A percentile compares a stretch with the other conserved stretches of the same genome.
These are phyloP conservation scores for Falco cherrug DNA, from an alignment of 2,797 vertebrate species.

Conservation along the genomic window DNA sequence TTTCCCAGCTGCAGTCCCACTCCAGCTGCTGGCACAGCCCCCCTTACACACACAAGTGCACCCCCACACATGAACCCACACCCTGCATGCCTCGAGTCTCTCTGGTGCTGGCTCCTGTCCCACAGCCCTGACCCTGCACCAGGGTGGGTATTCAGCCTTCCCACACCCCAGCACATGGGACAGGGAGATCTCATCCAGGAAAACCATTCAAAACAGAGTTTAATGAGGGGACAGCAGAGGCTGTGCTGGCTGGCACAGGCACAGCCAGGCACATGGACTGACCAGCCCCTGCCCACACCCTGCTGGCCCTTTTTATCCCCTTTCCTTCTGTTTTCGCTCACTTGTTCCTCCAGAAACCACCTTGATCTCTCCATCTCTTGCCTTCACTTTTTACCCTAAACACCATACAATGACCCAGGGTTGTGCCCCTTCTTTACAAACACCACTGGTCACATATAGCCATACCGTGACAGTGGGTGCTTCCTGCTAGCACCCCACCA, in stretches of 20 bases:
- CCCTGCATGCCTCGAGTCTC: fast-evolving
- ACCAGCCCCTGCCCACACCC: neutral
- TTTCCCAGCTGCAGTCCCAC: neutral
- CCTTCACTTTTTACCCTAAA: neutral
- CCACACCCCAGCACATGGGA: too few species aligned
- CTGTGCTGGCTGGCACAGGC: neutral
- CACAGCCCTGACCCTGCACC: fast-evolving
- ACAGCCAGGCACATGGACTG: fast-evolving
- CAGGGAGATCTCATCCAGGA: neutral
- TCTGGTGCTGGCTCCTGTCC: fast-evolving
- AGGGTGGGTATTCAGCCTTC: neutral
- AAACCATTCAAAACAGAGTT: neutral
- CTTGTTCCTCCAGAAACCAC: neutral
- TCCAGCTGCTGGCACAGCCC: neutral
- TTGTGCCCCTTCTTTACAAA: neutral
- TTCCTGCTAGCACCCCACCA: neutral
- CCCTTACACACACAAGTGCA: too few species aligned
- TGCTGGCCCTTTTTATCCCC: fast-evolving
- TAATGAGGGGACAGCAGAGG: neutral
- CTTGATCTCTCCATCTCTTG: neutral
- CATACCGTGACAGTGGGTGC: fast-evolving
- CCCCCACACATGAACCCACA: neutral
- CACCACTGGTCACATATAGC: neutral
- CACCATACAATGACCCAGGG: fast-evolving
- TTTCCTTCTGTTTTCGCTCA: neutral